Percentiles rank a stretch among this genome's conserved stretches.
Evolutionary conservation across 2,888 invertebrate genomes (phyloP).

Genomic region (Liopterus haemorrhoidalis): DNA sequence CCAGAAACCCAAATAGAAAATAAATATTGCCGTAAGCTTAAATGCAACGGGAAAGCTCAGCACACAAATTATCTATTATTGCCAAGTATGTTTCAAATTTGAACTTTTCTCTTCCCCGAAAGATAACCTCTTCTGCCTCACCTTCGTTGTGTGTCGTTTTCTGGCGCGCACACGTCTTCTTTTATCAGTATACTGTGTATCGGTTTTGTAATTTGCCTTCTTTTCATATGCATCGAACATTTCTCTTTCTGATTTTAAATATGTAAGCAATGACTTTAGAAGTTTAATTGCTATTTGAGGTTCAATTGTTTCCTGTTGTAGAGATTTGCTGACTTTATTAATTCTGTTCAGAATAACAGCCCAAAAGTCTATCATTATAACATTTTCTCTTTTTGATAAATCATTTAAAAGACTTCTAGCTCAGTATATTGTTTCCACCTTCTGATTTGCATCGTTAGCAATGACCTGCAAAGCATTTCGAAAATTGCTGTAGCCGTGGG

Average conservation of each 20-base stretch:
- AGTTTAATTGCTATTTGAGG: too few species aligned
- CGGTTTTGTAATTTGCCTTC: constrained; percentile 10
- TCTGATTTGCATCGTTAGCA: too few species aligned
- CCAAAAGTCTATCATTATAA: too few species aligned
- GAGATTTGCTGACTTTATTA: too few species aligned
- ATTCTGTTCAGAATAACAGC: too few species aligned
- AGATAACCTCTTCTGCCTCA: constrained; percentile 12
- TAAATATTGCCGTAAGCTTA: constrained; percentile 16
- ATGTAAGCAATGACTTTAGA: neutral
- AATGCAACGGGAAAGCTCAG: constrained; percentile 16
- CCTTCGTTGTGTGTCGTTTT: constrained; percentile 19
- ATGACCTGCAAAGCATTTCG: too few species aligned
- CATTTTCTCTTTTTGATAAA: too few species aligned
- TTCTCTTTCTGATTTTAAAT: constrained; percentile 7
- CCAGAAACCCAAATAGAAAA: constrained; percentile 15
- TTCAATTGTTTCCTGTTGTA: too few species aligned
- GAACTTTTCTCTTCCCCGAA: constrained; percentile 14
- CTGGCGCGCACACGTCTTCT: constrained; percentile 3
- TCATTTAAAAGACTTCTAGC: too few species aligned
- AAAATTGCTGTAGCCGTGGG: too few species aligned
- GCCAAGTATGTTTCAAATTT: constrained; percentile 17
- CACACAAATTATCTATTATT: constrained; percentile 17
- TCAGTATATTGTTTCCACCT: too few species aligned
- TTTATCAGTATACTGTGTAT: constrained; percentile 7
- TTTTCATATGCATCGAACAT: constrained; percentile 5